Base-by-base conservation (phyloP, 53 echinoderm and acorn worm genomes). In the Zoroaster sp. region DNA sequence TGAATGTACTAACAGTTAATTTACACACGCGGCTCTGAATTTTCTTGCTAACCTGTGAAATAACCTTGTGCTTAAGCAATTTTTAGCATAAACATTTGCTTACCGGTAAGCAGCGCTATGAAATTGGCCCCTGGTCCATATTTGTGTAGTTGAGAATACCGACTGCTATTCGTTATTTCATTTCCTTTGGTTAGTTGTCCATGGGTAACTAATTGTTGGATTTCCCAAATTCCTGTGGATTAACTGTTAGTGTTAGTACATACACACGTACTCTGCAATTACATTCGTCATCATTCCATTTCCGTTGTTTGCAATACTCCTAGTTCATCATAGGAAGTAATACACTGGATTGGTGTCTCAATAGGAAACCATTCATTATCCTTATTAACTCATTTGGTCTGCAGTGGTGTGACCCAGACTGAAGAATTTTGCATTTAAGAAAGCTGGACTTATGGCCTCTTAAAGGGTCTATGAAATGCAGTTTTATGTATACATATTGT, bases 271-370 rank as follows among this genome's bases (percentile, higher is more conserved):
- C 40, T 67, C 44, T 33, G 68, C 66, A 66, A 44, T 69, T 49
- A 47, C 85, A 85, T 85, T 85, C 85, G 85, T 85, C 85, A 85
- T 85, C 85, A 85, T 85, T 69, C 85, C 85, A 71, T 85, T 85
- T 85, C 85, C 85, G 71, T 14, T 70, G 54, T 47, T 85, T 71
- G 37, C 36, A 81, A 66, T 66, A 14, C 11, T 7, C 20, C 36
- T 17, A 49, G 71, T 32, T 40, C 69, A 23, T 70, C 67, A 11
- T 18, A 70, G 85, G 85, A 85, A 85, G 85, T 70, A 47, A 70
- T 85, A 82, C n/a, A 43, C 69, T 44, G 85, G 47, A 40, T 74
- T 30, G 39, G 87, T 87, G 74, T 87, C 41, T 4, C 59, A 74
- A 46, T 17, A 17, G 85, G 85, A 85, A 85, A 70, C 51, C 47